Evolutionary conservation across 1,140 invertebrate species (phyloP).

Genomic region (Danaus plexippus): DNA sequence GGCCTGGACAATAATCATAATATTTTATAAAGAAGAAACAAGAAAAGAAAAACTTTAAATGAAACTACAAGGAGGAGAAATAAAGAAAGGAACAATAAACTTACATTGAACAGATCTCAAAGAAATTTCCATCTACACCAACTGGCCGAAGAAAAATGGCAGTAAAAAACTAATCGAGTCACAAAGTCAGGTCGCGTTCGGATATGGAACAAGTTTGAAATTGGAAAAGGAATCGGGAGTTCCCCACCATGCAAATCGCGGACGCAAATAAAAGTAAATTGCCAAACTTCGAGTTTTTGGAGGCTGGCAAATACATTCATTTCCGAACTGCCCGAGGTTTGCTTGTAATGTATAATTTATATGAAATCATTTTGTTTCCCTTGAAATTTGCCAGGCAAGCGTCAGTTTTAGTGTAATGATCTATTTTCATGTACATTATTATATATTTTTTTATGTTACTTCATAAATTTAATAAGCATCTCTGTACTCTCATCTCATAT

Average conservation of each 20-base stretch:
- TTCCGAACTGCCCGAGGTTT: constrained; percentile 14
- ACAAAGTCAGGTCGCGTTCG: constrained; percentile 27
- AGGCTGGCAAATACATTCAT: constrained; percentile 26
- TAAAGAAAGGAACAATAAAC: constrained; percentile 14
- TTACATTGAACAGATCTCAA: constrained; percentile 15
- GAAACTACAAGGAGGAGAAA: constrained; percentile 19
- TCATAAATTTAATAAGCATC: no score
- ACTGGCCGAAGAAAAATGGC: constrained; percentile 27
- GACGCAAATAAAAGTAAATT: constrained; percentile 31
- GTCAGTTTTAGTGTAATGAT: no score
- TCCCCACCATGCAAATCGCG: constrained; percentile 28
- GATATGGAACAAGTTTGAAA: constrained; percentile 35
- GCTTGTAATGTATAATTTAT: constrained; percentile 1
- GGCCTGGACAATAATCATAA: no score
- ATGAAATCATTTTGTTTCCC: no score
- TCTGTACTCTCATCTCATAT: no score
- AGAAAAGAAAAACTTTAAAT: constrained; percentile 13
- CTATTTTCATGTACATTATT: no score
- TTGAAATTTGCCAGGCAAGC: no score
- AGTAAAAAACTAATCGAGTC: constrained; percentile 32
- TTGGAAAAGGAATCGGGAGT: constrained; percentile 29
- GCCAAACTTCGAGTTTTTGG: constrained; percentile 30
- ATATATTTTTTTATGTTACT: no score
- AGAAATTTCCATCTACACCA: constrained; percentile 24
- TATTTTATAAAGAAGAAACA: no score